Base-by-base conservation (phyloP, 23 tunicate species). In the Phallusia fumigata region DNA sequence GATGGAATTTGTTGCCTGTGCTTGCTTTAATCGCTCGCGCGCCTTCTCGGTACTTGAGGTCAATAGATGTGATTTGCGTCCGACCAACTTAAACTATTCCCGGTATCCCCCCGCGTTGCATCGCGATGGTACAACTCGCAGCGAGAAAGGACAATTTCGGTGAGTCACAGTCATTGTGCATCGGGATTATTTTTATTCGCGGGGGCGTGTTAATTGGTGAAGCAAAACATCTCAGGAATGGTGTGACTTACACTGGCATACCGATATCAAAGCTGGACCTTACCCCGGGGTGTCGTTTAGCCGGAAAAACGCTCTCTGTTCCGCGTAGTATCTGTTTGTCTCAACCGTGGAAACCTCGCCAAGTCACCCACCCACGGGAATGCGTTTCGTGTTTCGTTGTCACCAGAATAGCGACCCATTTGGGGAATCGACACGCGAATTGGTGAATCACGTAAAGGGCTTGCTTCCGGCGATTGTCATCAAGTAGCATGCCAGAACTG, bases 21-120 rank as follows among this genome's bases (percentile, higher is more conserved):
- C 69, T 21, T 21, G 16, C 69, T 24, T 58, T 58, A 24, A 58
- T 58, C 69, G 13, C 28, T 58, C 69, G 69, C 69, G 26, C 69
- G 69, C 69, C 28, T 40, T 6, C 69, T 58, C 16, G 69, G 28
- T 22, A 24, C 69, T 58, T 58, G 69, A 40, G 47, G 47, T 40
- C 47, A 40, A 40, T 40, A 40, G 8, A 40, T 40, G 47, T 58
- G 26, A 24, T 22, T 58, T 58, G 69, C 28, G 28, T 6, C 8
- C 28, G 69, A 58, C 69, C 69, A 58, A 58, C 69, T 58, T 58
- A 58, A 58, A 58, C 28, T 58, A 5, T 58, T 58, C 69, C 69
- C 26, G 28, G 69, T 58, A 58, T 58, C 69, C 69, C 15, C 69
- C 69, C 69, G 28, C 69, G 69, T 21, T 21, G 69, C 26, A 22